phyloP scores from a whole-genome alignment of 2,113 vertebrate species.

The Pterocles orientalis region DNA sequence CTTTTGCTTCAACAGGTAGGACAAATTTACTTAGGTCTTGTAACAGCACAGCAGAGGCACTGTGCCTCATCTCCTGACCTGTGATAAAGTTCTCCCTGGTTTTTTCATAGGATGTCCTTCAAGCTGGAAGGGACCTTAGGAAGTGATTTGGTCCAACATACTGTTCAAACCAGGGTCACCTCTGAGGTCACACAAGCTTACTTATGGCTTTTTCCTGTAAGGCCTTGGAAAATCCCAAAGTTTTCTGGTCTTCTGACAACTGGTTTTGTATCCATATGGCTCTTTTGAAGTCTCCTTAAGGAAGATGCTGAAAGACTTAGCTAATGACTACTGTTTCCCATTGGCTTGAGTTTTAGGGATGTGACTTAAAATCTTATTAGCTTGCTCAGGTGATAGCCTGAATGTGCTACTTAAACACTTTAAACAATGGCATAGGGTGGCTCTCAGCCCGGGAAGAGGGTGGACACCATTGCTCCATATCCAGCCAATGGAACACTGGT shows the following conservation, averaged over 20 bases:
- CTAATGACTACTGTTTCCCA: neutral
- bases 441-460: neutral
- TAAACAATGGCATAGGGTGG: neutral
- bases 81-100: neutral
- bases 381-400: neutral
- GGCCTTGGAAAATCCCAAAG: neutral
- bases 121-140: neutral
- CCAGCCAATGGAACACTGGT: neutral
- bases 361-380: neutral
- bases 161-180: neutral
- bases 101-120: neutral
- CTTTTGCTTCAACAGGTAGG: neutral
- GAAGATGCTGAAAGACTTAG: neutral
- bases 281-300: neutral
- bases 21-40: neutral
- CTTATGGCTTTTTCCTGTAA: neutral
- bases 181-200: neutral
- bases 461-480: neutral
- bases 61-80: neutral
- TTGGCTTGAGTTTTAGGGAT: neutral
- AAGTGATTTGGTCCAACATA: neutral
- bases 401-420: neutral
- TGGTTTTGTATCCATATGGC: neutral
- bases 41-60: rapidly evolving
- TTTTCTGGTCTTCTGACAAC: neutral